Conservation (phyloP, 2,888 invertebrate species). For the Plusia festucae region DNA sequence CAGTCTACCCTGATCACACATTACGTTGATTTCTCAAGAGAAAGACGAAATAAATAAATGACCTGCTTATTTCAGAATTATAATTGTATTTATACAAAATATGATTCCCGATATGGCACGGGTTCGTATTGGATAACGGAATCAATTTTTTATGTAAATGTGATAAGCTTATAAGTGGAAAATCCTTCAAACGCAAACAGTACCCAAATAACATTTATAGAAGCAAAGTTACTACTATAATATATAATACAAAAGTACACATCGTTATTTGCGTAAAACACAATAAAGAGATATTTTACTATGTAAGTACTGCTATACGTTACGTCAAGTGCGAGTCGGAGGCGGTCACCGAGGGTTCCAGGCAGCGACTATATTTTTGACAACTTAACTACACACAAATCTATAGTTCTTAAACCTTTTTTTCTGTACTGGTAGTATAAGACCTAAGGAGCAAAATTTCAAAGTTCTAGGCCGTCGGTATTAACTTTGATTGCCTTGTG, state of each 20-base stretch:
- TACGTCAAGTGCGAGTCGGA: too few relatives aligned
- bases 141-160: constrained; percentile 5
- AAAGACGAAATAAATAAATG: background rate
- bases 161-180: background rate
- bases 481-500: too few relatives aligned
- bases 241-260: background rate
- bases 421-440: too few relatives aligned
- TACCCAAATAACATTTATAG: background rate
- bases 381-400: too few relatives aligned
- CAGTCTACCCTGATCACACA: too few relatives aligned
- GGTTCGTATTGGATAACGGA: constrained; percentile 5
- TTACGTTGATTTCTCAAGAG: too few relatives aligned
- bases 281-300: background rate
- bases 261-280: background rate
- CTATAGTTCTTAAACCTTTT: too few relatives aligned
- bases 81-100: constrained; percentile 2
- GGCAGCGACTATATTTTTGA: too few relatives aligned
- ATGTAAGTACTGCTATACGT: background rate
- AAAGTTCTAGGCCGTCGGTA: too few relatives aligned
- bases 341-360: too few relatives aligned
- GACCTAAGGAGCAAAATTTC: too few relatives aligned
- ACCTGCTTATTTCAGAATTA: background rate
- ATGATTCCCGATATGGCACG: background rate
- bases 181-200: background rate
- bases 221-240: too few relatives aligned